Percentiles rank a stretch among this genome's conserved stretches.
phyloP scores from a whole-genome alignment of 1,140 invertebrate species.

The Cydia strobilella region DNA sequence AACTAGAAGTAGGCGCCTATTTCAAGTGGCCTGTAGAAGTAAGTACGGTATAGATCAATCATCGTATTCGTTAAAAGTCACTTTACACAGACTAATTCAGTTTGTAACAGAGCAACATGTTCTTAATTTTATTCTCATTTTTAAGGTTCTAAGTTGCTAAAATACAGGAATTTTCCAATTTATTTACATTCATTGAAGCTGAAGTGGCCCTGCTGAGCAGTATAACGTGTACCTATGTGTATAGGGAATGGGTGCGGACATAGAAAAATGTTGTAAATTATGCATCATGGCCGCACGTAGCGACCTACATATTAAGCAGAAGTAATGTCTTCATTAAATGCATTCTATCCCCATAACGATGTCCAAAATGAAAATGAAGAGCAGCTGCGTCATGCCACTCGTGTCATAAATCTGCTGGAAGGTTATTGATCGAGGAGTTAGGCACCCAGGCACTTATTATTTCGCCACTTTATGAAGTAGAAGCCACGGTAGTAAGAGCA shows the following conservation, averaged over 20 bases:
- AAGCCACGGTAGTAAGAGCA: not conserved
- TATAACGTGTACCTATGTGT: too few relatives aligned
- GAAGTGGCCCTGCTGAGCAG: too few relatives aligned
- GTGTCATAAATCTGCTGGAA: constrained; percentile 9
- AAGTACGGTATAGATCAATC: too few relatives aligned
- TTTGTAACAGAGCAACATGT: too few relatives aligned
- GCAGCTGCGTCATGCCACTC: not conserved
- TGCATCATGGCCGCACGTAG: constrained; percentile 17
- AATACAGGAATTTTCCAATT: not conserved
- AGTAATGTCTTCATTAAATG: constrained; percentile 11
- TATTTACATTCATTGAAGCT: too few relatives aligned
- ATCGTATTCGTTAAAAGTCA: too few relatives aligned
- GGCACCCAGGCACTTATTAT: constrained; percentile 4
- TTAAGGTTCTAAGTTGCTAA: too few relatives aligned
- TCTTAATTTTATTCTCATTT: too few relatives aligned
- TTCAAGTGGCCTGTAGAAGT: too few relatives aligned
- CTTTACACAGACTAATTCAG: too few relatives aligned
- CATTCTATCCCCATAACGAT: constrained; percentile 19
- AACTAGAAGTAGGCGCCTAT: not conserved
- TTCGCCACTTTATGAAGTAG: constrained; percentile 5
- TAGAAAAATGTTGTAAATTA: constrained; percentile 7
- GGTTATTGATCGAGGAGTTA: constrained; percentile 2
- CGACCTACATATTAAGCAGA: not conserved
- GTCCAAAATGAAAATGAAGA: not conserved
- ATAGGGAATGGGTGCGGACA: not conserved